Conservation (phyloP, 2,888 invertebrate species). For the Drosophila neotestacea region DNA sequence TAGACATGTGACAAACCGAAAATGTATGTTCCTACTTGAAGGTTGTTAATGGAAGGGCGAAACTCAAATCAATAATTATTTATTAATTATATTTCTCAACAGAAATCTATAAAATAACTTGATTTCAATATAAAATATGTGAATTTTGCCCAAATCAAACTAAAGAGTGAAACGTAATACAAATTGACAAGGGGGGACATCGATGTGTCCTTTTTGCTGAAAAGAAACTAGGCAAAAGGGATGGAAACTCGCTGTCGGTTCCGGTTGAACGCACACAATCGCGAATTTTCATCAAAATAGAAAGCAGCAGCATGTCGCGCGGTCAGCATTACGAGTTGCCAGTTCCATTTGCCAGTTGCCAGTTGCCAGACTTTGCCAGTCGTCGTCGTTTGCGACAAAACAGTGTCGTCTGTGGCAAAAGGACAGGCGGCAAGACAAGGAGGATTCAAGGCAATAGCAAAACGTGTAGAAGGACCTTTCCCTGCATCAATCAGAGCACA, state of each 20-base stretch:
- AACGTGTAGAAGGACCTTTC: slow-evolving; percentile 50
- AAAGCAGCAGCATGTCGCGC: slow-evolving; percentile 63
- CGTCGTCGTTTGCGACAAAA: slow-evolving; percentile 53
- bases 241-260: slow-evolving; percentile 50
- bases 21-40: not conserved
- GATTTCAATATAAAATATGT: slow-evolving; percentile 3
- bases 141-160: slow-evolving; percentile 6
- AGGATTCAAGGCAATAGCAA: slow-evolving; percentile 51
- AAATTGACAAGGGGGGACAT: slow-evolving; percentile 28
- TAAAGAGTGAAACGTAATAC: slow-evolving; percentile 49
- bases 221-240: not conserved
- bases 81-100: slow-evolving; percentile 8
- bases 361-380: slow-evolving; percentile 3
- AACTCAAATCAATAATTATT: slow-evolving; percentile 9
- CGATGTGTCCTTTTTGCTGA: slow-evolving; percentile 28
- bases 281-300: slow-evolving; percentile 79
- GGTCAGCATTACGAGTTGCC: slow-evolving; percentile 51
- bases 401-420: slow-evolving; percentile 59
- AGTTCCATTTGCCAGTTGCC: not conserved
- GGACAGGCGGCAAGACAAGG: slow-evolving; percentile 65
- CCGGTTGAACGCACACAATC: slow-evolving; percentile 77
- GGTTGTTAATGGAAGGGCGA: too few relatives aligned
- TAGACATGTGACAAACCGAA: slow-evolving; percentile 3
- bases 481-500: slow-evolving; percentile 68
- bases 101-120: slow-evolving; percentile 4